These are phyloP conservation scores for Drosophila albomicans DNA, from an alignment of 1,140 invertebrate genomes.

Conservation along the genomic window DNA sequence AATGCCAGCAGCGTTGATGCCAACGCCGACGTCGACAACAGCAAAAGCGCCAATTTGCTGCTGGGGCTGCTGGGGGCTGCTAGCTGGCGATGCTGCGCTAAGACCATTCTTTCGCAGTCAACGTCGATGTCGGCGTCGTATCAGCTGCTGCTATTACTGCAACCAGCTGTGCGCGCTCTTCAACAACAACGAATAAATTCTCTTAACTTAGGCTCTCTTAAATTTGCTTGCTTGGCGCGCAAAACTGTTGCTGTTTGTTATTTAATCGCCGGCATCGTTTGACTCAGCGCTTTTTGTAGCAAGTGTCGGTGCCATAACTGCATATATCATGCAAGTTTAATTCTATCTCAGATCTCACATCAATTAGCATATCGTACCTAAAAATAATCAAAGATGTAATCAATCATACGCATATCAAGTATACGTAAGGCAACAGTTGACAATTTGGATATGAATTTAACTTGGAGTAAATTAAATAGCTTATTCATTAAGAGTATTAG, in stretches of 20 bases:
- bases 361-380: conserved; percentile 10
- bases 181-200: neutral
- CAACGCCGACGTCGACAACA: conserved; percentile 47
- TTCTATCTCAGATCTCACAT: conserved; percentile 18
- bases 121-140: conserved; percentile 30
- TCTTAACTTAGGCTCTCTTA: conserved; percentile 51
- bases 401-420: neutral
- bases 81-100: conserved; percentile 59
- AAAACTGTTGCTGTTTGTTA: conserved; percentile 81
- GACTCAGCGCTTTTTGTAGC: conserved; percentile 43
- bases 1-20: conserved; percentile 27
- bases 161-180: conserved; percentile 55
- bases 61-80: conserved; percentile 48
- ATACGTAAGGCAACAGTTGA: neutral
- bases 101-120: conserved; percentile 74
- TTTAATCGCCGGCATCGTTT: conserved; percentile 74
- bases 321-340: conserved; percentile 21
- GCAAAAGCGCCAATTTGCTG: conserved; percentile 44
- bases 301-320: conserved; percentile 5
- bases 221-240: conserved; percentile 60
- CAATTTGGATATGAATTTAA: too few species aligned
- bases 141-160: conserved; percentile 49
- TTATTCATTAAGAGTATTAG: neutral
- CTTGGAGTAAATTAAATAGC: too few species aligned
- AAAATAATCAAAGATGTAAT: neutral